Evolutionary conservation across 2,113 vertebrate species (phyloP).

Genomic region (Hemibagrus wyckioides): DNA sequence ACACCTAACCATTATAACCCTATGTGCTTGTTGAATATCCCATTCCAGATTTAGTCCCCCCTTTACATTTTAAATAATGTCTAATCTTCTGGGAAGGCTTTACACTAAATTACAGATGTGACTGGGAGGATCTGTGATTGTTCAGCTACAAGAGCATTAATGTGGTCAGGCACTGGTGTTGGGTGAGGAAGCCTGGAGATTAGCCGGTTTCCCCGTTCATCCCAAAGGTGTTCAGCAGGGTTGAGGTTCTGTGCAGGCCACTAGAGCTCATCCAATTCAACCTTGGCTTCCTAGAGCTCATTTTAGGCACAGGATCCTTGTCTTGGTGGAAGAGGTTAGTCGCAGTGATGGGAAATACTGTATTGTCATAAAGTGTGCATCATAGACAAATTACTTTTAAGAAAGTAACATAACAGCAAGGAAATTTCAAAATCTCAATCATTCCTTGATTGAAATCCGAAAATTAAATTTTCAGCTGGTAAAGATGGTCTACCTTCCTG

Average conservation of each 20-base stretch:
- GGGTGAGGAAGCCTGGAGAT: not conserved
- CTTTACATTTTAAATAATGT: not conserved
- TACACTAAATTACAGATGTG: not conserved
- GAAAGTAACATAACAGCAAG: not conserved
- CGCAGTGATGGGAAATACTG: not conserved
- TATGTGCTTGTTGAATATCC: not conserved
- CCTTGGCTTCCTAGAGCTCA: not conserved
- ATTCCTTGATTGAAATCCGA: not conserved
- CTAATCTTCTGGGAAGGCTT: not conserved
- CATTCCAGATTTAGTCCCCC: not conserved
- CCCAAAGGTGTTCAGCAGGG: not conserved
- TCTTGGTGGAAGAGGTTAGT: not conserved
- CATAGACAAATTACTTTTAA: not conserved
- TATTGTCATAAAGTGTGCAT: not conserved
- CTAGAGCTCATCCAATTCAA: not conserved
- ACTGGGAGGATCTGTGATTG: not conserved
- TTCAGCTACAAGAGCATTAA: not conserved
- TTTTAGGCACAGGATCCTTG: not conserved
- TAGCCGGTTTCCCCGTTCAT: not conserved
- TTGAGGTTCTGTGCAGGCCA: not conserved
- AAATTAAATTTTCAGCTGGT: not conserved
- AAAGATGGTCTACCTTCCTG: not conserved
- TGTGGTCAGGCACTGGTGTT: not conserved
- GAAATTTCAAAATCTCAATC: not conserved
- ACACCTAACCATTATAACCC: not conserved